Conservation (phyloP, 2,113 vertebrate genomes). For the Stomatorhinus ivindoensis region DNA sequence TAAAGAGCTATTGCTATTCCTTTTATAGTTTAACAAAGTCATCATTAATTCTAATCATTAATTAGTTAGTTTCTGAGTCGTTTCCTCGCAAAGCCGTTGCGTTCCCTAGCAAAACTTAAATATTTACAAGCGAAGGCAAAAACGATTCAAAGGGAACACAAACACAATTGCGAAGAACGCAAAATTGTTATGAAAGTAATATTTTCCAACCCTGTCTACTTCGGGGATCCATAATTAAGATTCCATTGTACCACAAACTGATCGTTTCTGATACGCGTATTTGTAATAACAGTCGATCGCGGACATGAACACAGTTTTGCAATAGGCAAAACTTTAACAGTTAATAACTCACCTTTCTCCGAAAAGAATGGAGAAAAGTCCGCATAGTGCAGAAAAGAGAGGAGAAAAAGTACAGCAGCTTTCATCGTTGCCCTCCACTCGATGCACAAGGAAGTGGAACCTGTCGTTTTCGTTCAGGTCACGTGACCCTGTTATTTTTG, state of each 20-base stretch:
- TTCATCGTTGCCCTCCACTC: background rate
- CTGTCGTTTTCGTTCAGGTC: background rate
- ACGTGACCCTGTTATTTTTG: background rate
- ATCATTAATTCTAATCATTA: background rate
- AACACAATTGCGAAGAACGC: background rate
- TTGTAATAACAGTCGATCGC: background rate
- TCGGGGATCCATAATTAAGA: background rate
- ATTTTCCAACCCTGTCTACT: background rate
- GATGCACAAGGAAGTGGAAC: background rate
- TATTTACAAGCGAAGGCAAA: background rate
- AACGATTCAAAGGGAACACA: background rate
- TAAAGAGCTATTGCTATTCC: background rate
- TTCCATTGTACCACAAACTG: background rate
- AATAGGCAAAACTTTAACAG: background rate
- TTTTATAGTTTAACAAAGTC: background rate
- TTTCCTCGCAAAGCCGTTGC: background rate
- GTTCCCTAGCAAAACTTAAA: background rate
- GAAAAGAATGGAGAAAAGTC: background rate
- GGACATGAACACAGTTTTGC: background rate
- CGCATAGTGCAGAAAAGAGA: background rate
- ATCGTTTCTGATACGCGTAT: background rate
- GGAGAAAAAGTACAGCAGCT: background rate
- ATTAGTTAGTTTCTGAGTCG: background rate
- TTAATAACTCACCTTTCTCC: background rate
- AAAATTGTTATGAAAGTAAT: background rate